Evolutionary conservation across 1,140 invertebrate genomes (phyloP).

Genomic region (Lasaia peninsularis): DNA sequence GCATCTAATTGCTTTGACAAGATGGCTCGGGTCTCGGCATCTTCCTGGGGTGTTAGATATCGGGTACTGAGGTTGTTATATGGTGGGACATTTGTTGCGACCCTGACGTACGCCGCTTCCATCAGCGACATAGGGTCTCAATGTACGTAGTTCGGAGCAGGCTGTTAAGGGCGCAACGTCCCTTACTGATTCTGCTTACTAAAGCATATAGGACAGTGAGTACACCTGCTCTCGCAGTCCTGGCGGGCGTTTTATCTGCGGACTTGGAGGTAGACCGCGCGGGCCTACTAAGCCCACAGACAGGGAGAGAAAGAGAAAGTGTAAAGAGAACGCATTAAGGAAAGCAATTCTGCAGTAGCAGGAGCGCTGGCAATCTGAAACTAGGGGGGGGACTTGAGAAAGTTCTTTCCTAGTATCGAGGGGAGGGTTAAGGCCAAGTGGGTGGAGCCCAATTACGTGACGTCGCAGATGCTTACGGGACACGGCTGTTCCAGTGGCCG

Average conservation of each 20-base stretch:
- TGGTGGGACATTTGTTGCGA: slow-evolving; percentile 25
- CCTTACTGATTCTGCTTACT: background rate
- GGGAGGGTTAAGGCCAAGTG: too few species aligned
- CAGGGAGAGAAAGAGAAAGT: too few species aligned
- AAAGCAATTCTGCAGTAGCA: too few species aligned
- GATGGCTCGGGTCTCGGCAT: background rate
- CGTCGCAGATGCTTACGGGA: too few species aligned
- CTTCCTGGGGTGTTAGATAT: slow-evolving; percentile 13
- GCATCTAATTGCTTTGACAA: too few species aligned
- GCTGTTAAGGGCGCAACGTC: background rate
- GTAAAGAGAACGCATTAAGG: too few species aligned
- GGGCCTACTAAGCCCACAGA: background rate
- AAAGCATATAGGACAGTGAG: background rate
- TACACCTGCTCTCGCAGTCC: background rate
- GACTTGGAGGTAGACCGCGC: background rate
- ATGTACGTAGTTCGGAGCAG: background rate
- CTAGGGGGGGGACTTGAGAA: too few species aligned
- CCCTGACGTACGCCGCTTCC: slow-evolving; percentile 27
- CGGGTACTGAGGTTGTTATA: slow-evolving; percentile 7
- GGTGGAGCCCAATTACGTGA: too few species aligned
- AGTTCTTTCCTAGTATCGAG: too few species aligned
- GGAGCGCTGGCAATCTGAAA: too few species aligned
- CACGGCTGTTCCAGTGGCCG: too few species aligned
- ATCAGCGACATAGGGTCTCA: too few species aligned
- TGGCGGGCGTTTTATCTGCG: background rate